Percentiles rank a stretch among this genome's conserved stretches.
phyloP scores from a whole-genome alignment of 2,888 invertebrate genomes.

The Cenopis cana region DNA sequence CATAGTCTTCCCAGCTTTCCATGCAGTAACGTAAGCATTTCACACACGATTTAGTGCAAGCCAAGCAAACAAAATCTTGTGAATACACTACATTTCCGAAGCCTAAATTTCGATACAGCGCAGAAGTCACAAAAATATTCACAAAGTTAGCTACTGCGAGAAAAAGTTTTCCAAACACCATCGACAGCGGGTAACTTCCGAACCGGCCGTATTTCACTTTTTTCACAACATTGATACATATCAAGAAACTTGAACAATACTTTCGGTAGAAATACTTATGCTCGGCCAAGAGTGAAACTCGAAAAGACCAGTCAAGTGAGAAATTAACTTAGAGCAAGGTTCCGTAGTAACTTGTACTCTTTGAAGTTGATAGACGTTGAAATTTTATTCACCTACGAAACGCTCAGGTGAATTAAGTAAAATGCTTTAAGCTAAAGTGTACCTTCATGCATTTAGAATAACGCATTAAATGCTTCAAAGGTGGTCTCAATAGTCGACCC shows the following conservation, averaged over 20 bases:
- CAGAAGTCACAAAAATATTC: conserved; percentile 40
- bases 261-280: conserved; percentile 40
- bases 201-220: conserved; percentile 41
- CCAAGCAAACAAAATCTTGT: neutral
- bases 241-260: conserved; percentile 43
- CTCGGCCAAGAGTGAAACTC: conserved; percentile 38
- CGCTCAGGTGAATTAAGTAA: conserved; percentile 18
- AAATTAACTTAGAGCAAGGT: conserved; percentile 33
- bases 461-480: conserved; percentile 20
- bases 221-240: conserved; percentile 44
- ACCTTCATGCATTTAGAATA: conserved; percentile 14
- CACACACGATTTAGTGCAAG: too few species aligned
- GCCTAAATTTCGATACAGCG: conserved; percentile 19
- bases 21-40: too few species aligned
- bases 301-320: conserved; percentile 34
- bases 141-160: conserved; percentile 39
- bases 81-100: neutral
- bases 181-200: conserved; percentile 30
- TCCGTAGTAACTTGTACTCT: conserved; percentile 35
- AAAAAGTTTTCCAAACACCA: conserved; percentile 41
- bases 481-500: neutral
- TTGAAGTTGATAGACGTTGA: conserved; percentile 39
- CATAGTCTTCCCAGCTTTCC: too few species aligned
- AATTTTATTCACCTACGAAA: conserved; percentile 29
- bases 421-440: conserved; percentile 16